Evolutionary conservation across 2,113 vertebrate genomes (phyloP), one percentile per base, ranked within the genome.

Genomic region (Calidris pygmaea): DNA sequence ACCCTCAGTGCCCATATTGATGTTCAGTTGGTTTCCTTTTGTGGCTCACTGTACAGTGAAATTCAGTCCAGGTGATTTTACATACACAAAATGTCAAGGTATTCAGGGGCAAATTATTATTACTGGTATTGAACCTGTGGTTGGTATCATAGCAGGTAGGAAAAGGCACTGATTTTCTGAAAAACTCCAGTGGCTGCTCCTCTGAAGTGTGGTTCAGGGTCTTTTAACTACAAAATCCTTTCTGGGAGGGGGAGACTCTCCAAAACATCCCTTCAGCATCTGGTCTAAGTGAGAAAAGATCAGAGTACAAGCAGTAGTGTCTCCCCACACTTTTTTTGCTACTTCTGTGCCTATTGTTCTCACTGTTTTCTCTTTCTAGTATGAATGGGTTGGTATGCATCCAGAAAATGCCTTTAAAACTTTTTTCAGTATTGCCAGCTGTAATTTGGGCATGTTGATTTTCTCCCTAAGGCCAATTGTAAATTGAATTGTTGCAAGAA

Each of bases 401-500:
- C 23, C 47, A 94, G 78, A 86, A 89, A 91, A 75, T 24, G 41
- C 56, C 81, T 65, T 88, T 39, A 85, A 81, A 26, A 2, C 24
- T 70, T 76, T 66, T 84, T 79, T 83, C 56, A 48, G n/a, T 56
- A 16, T 58, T 89, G 27, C 70, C 66, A 68, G 45, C 26, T 89
- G 35, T 93, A 84, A 92, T 93, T 72, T 80, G 35, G 58, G 89
- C 88, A 75, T 68, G 83, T 90, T 85, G 85, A 82, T 95, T 96
- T 97, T 94, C 65, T 96, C 88, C 89, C 56, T 85, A 81, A 81
- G 73, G 73, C 56, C 9, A 78, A n/a, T 32, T 81, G 65, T 92
- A 96, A 95, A 92, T 84, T 93, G 86, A 81, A 96, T 92, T 93
- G 90, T 41, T 89, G 43, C 35, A 87, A 86, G 85, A 55, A 89